Evolutionary conservation across 2,797 vertebrate species (phyloP).

Genomic region (Gephyroberyx darwinii): DNA sequence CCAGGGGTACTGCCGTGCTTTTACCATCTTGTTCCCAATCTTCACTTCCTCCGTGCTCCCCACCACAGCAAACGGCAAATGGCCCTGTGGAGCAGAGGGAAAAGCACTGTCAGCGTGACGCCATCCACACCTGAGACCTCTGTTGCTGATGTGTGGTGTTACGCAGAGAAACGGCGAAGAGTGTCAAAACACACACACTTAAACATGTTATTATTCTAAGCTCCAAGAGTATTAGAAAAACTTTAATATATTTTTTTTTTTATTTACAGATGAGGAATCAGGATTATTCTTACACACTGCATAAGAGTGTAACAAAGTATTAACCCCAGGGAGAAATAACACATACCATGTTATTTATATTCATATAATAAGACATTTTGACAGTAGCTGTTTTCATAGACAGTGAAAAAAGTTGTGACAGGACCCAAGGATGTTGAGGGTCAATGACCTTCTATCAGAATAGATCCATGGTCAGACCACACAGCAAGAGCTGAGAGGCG

Average conservation of each 20-base stretch:
- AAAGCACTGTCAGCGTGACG: not conserved
- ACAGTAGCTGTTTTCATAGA: slow-evolving; percentile 8
- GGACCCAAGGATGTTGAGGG: not conserved
- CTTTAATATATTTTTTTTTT: no score
- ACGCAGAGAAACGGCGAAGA: no score
- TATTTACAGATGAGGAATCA: not conserved
- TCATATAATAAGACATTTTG: not conserved
- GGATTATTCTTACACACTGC: not conserved
- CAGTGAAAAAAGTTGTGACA: not conserved
- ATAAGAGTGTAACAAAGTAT: not conserved
- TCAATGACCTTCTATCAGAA: slow-evolving; percentile 7
- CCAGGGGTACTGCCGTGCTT: slow-evolving; percentile 98
- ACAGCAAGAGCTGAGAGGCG: slow-evolving; percentile 17
- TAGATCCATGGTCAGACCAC: slow-evolving; percentile 1
- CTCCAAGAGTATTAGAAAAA: not conserved
- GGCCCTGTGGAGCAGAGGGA: slow-evolving; percentile 83
- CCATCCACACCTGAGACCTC: slow-evolving; percentile 13
- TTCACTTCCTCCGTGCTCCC: slow-evolving; percentile 98
- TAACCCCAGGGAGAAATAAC: not conserved
- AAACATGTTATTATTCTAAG: not conserved
- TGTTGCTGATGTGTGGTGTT: no score
- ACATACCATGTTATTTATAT: not conserved
- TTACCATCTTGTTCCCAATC: slow-evolving; percentile 99
- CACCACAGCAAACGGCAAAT: slow-evolving; percentile 96
- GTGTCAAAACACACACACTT: not conserved